Percentiles rank a stretch among this genome's conserved stretches.
Conservation (phyloP, 2,113 vertebrate genomes). For the Gopherus evgoodei region DNA sequence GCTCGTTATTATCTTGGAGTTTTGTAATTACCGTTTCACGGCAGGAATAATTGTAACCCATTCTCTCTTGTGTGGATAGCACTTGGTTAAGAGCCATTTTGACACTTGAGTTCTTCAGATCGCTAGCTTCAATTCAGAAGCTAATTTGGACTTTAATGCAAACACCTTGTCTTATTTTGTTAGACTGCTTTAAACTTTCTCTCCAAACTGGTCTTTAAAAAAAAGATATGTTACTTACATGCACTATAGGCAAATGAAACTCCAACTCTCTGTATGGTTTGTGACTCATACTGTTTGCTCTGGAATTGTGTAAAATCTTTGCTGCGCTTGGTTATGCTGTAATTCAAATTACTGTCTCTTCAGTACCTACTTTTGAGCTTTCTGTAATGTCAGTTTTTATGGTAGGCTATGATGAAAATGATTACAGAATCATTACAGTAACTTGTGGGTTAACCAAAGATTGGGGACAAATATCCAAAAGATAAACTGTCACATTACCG, state of each 20-base stretch:
- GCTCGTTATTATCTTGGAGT: not conserved
- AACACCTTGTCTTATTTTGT: not conserved
- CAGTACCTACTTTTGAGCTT: not conserved
- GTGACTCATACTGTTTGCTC: conserved; percentile 42
- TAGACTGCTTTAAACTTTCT: conserved; percentile 56
- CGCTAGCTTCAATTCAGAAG: not conserved
- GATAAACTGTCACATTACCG: not conserved
- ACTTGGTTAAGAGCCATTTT: not conserved
- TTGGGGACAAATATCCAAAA: not conserved
- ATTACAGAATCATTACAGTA: accelerated
- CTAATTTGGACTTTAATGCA: not conserved
- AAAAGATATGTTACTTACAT: not conserved
- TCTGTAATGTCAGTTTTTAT: not conserved
- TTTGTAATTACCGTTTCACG: not conserved
- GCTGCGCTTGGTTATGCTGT: not conserved
- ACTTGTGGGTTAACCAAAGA: not conserved
- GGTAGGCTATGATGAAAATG: not conserved
- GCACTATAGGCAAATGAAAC: not conserved
- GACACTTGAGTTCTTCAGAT: not conserved
- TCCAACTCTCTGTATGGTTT: not conserved
- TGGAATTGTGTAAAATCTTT: conserved; percentile 5
- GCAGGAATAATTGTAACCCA: not conserved
- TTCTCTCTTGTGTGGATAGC: not conserved
- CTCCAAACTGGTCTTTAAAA: conserved; percentile 27
- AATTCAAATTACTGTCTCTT: not conserved